These are phyloP conservation scores for Drosophila murphyi DNA, from an alignment of 1,140 invertebrate genomes.

Conservation along the genomic window DNA sequence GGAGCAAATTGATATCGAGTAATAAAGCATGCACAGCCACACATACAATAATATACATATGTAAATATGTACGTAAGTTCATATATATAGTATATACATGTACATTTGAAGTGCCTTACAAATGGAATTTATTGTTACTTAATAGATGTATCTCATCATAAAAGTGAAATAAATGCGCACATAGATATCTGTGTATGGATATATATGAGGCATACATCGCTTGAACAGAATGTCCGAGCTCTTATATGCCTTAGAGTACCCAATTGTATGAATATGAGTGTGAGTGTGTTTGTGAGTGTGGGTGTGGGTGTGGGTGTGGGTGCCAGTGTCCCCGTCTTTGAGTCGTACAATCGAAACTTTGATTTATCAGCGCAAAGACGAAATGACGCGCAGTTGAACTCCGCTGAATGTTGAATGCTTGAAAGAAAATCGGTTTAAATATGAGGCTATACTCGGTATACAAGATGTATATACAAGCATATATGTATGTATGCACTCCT, in stretches of 20 bases:
- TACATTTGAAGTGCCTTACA: conserved; percentile 5
- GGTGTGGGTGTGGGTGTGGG: no score
- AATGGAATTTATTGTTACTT: conserved; percentile 21
- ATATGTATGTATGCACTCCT: background rate
- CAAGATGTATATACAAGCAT: background rate
- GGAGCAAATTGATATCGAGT: conserved; percentile 49
- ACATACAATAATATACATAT: background rate
- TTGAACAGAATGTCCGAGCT: background rate
- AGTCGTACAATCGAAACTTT: background rate
- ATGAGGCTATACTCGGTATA: background rate
- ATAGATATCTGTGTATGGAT: background rate
- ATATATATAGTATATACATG: background rate
- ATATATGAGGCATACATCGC: background rate
- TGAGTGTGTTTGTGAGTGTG: no score
- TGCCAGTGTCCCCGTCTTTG: no score
- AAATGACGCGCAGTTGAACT: background rate
- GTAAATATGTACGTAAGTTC: background rate
- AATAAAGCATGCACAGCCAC: conserved; percentile 15
- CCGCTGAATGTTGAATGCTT: background rate
- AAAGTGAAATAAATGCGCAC: background rate
- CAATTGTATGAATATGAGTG: no score
- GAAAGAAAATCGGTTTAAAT: conserved; percentile 8
- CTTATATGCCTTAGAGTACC: no score
- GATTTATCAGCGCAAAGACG: conserved; percentile 10
- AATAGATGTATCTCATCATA: background rate